A percentile compares a stretch with the other conserved stretches of the same genome.
Conservation (phyloP, 23 tunicate species). For the Trididemnum nubilum region DNA sequence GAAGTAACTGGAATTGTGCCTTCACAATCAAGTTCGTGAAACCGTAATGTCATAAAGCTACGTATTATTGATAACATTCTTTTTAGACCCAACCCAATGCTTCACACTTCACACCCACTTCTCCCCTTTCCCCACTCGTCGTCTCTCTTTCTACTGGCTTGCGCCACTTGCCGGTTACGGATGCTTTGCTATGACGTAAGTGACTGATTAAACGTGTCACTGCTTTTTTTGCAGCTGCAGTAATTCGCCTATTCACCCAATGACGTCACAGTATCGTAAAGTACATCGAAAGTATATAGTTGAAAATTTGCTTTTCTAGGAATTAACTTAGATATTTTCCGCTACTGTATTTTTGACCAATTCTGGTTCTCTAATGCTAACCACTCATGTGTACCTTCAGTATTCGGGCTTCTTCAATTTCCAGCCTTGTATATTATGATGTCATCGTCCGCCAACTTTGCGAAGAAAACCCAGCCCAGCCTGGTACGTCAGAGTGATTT, state of each 20-base stretch:
- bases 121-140: conserved; percentile 31
- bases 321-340: too few species aligned
- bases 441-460: conserved; percentile 50
- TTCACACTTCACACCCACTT: conserved; percentile 49
- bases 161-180: conserved; percentile 72
- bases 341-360: too few species aligned
- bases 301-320: too few species aligned
- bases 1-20: conserved; percentile 29
- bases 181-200: conserved; percentile 69
- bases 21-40: conserved; percentile 2
- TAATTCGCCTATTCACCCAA: too few species aligned
- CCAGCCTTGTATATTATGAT: conserved; percentile 36
- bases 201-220: background rate
- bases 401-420: conserved; percentile 38
- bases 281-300: too few species aligned
- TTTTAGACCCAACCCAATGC: conserved; percentile 12
- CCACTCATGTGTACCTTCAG: too few species aligned
- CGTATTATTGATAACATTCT: background rate
- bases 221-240: too few species aligned
- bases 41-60: too few species aligned
- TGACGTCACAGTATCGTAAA: too few species aligned
- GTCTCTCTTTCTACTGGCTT: conserved; percentile 57
- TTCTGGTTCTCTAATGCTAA: too few species aligned
- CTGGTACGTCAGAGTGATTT: background rate
- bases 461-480: conserved; percentile 30